Evolutionary conservation across 2,113 vertebrate species (phyloP), one percentile per base, ranked within the genome.

Genomic region (Macrotis lagotis): DNA sequence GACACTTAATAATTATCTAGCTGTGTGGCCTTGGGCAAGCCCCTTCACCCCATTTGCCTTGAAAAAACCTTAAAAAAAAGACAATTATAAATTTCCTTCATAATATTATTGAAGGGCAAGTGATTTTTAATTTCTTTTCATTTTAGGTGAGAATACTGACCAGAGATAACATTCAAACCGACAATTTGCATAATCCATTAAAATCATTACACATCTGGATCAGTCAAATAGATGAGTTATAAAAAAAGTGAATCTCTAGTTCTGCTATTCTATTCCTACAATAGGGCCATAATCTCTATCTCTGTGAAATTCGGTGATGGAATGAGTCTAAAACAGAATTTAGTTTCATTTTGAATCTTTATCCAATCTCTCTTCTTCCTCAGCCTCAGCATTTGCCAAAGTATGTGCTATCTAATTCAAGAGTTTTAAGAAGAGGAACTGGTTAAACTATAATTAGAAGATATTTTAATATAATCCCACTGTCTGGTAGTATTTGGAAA

Each of bases 321-420:
- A 49, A 48, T 51, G 48, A 89, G 53, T 51, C 47, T 37, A 50
- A 25, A n/a, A 25, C n/a, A 93, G 25, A 96, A 91, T 92, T 96
- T 90, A 50, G 93, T 91, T 89, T 94, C 47, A 91, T 93, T 93
- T 94, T 90, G 19, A 44, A 89, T 94, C 37, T 91, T 14, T 92
- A 44, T 53, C 19, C 66, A 44, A 83, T 24, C 66, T 74, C 16
- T 5, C 4, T 31, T 74, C 16, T n/a, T n/a, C n/a, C n/a, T 2
- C n/a, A 83, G 44, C 19, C 2, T 83, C 19, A 22, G 37, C n/a
- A 83, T 83, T 83, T 83, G 66, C 66, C 48, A 92, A 59, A 95
- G 92, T 49, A 89, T 12, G 47, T 50, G 88, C 91, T 59, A 91
- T n/a, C 3, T 47, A 91, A 83, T 89, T 50, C 51, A 91, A 95